Evolutionary conservation across 2,113 vertebrate genomes (phyloP).

Genomic region (Melanerpes aurifrons): DNA sequence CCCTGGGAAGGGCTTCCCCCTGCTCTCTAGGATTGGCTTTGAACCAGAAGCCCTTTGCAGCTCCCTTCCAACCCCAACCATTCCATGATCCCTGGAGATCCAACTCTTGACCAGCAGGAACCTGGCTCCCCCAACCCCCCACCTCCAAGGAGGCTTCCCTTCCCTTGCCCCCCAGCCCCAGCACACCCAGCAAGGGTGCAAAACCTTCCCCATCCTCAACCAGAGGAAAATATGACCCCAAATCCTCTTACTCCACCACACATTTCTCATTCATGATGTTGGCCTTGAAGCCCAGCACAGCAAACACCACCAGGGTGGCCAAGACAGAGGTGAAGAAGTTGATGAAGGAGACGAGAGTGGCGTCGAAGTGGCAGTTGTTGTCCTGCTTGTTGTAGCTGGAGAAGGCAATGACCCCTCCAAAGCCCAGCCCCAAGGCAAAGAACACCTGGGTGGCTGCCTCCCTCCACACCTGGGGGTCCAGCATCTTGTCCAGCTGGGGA

Average conservation of each 20-base stretch:
- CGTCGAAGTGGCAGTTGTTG: conserved; percentile 99
- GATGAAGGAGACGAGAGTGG: conserved; percentile 92
- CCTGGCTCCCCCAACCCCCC: background rate
- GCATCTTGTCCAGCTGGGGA: conserved; percentile 94
- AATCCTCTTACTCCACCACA: conserved; percentile 91
- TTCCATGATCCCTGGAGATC: background rate
- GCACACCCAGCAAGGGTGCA: background rate
- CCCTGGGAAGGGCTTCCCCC: no score
- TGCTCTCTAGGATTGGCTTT: no score
- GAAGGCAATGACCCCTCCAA: conserved; percentile 97
- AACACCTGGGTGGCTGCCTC: conserved; percentile 98
- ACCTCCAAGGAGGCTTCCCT: background rate
- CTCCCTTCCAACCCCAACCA: background rate
- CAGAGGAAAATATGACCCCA: background rate
- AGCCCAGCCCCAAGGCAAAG: conserved; percentile 94
- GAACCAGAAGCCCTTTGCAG: background rate
- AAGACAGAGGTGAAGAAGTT: conserved; percentile 96
- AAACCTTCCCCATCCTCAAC: background rate
- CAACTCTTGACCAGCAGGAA: background rate
- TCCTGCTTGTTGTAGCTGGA: conserved; percentile 99
- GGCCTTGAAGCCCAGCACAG: conserved; percentile 98
- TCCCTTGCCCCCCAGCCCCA: background rate
- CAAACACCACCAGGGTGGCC: conserved; percentile 97
- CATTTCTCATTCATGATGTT: conserved; percentile 99
- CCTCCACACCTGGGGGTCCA: conserved; percentile 97